Evolutionary conservation across 2,888 invertebrate species (phyloP), one percentile per base, ranked within the genome.

Genomic region (Dioctria linearis): DNA sequence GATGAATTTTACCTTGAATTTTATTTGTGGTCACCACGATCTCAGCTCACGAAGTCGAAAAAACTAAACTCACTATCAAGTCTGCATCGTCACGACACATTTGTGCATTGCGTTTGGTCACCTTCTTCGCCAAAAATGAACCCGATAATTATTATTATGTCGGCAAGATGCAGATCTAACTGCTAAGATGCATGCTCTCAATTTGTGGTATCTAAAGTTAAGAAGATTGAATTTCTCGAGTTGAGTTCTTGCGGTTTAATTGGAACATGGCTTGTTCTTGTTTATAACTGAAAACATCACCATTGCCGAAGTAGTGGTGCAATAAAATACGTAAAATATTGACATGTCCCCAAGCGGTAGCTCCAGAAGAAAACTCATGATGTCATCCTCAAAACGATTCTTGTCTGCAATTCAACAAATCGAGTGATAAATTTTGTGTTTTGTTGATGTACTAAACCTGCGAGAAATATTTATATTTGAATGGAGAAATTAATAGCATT

Each of bases 291-390:
- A 69, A 69, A 69, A 37, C 51, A 51, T 54, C 69, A 9, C 40
- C 2, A 25, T 25, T 49, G 8, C 6, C 4, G 11, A 49, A 51
- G 49, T 54, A 39, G 51, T 51, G 51, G 37, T 49, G 69, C 51
- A 37, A 51, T 69, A 69, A 69, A 69, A 69, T 69, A 9, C 40
- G 69, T 9, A 69, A 69, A 69, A 69, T 69, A 69, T 69, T 54
- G 54, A 54, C 25, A 25, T 25, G 25, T 25, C 25, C 25, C 2
- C 25, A 25, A 25, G 25, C 25, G 25, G 25, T 25, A 25, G 25
- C 25, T 25, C 25, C 25, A 25, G 25, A 25, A 25, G 25, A 25
- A 25, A 25, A 25, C 25, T 25, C 25, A 25, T 25, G 25, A 25
- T 25, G 25, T 25, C 25, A 25, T 25, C 25, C 25, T 25, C 25